Conservation (phyloP, 2,888 invertebrate species). For the Melanchra persicariae region DNA sequence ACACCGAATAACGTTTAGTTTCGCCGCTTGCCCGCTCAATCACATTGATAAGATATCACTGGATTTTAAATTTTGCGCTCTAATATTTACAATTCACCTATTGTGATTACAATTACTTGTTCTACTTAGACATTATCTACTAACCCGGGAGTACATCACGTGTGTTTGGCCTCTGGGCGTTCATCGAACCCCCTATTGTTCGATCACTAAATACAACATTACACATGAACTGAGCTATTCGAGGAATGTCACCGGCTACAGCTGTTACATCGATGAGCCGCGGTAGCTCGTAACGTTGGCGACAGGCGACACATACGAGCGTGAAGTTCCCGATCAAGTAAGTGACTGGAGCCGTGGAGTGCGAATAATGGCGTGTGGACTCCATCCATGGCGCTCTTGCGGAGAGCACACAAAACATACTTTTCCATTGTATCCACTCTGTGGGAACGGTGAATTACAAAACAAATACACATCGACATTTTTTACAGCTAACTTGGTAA, state of each 20-base stretch:
- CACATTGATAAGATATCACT: slow-evolving; percentile 82
- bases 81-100: slow-evolving; percentile 72
- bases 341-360: slow-evolving; percentile 75
- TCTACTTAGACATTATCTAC: slow-evolving; percentile 67
- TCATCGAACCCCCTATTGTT: slow-evolving; percentile 79
- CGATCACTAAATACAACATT: slow-evolving; percentile 70
- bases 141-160: slow-evolving; percentile 80
- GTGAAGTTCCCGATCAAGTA: slow-evolving; percentile 77
- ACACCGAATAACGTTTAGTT: slow-evolving; percentile 69
- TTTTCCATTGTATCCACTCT: slow-evolving; percentile 82
- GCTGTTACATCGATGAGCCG: slow-evolving; percentile 75
- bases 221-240: slow-evolving; percentile 67
- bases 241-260: slow-evolving; percentile 62
- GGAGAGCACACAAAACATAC: slow-evolving; percentile 84
- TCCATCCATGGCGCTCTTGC: slow-evolving; percentile 72
- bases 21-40: slow-evolving; percentile 70
- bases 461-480: slow-evolving; percentile 78
- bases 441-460: slow-evolving; percentile 86
- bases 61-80: slow-evolving; percentile 67
- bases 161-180: slow-evolving; percentile 74
- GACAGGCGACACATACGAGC: slow-evolving; percentile 77
- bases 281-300: slow-evolving; percentile 61
- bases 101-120: slow-evolving; percentile 50
- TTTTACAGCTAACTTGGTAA: slow-evolving; percentile 66
- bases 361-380: slow-evolving; percentile 69